Evolutionary conservation across 2,113 vertebrate genomes (phyloP).

Genomic region (Amazona guildingii): DNA sequence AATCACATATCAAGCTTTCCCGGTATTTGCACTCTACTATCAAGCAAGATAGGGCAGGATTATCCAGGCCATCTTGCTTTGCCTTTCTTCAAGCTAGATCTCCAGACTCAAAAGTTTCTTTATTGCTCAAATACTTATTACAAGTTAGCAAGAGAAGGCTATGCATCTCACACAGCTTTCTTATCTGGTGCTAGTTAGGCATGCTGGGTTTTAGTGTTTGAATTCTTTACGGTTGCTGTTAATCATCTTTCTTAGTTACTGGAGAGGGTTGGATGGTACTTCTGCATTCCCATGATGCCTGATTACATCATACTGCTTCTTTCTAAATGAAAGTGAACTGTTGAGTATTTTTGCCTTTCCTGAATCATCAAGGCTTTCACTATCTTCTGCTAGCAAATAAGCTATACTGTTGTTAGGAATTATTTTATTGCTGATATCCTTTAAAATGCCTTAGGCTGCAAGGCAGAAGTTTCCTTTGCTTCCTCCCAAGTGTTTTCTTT

Average conservation of each 20-base stretch:
- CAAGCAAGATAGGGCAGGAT: neutral
- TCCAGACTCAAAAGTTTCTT: neutral
- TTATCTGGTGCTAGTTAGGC: neutral
- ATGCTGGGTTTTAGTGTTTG: neutral
- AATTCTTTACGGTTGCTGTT: neutral
- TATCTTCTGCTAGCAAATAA: neutral
- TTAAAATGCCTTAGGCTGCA: neutral
- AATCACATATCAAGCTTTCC: neutral
- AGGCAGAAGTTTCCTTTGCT: neutral
- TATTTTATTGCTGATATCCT: neutral
- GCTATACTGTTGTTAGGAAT: neutral
- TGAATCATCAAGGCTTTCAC: neutral
- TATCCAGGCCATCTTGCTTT: neutral
- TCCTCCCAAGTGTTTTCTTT: neutral
- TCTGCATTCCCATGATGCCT: neutral
- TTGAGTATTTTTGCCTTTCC: neutral
- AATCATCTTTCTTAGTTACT: neutral
- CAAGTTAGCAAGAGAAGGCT: neutral
- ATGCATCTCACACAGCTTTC: neutral
- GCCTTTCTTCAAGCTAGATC: neutral
- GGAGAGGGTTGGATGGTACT: neutral
- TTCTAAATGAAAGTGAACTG: neutral
- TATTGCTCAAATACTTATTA: neutral
- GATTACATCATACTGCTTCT: neutral
- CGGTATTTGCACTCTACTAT: neutral